Evolutionary conservation across 2,797 vertebrate species (phyloP).

Genomic region (Pipistrellus nathusii): DNA sequence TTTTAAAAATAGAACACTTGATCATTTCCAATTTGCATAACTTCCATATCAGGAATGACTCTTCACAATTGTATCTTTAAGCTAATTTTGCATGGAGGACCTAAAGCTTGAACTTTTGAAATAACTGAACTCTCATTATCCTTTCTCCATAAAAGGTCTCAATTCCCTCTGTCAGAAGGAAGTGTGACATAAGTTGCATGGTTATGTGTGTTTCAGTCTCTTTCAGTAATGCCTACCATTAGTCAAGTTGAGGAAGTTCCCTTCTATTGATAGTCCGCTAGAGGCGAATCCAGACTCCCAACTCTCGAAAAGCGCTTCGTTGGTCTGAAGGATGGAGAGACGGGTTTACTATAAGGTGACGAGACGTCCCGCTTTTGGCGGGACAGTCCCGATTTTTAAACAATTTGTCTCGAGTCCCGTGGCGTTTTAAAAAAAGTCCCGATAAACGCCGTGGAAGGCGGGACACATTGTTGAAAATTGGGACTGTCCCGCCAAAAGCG

Average conservation of each 20-base stretch:
- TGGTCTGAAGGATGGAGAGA: no score
- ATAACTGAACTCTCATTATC: not conserved
- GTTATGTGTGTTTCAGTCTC: not conserved
- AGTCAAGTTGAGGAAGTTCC: not conserved
- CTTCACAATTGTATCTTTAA: slow-evolving; percentile 23
- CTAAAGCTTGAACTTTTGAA: slow-evolving; percentile 21
- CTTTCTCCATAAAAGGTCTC: not conserved
- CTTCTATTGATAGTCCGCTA: not conserved
- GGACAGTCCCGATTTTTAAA: no score
- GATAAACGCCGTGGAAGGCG: no score
- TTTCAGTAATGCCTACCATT: not conserved
- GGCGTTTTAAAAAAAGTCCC: no score
- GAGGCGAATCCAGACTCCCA: no score
- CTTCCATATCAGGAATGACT: slow-evolving; percentile 10
- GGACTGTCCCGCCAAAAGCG: no score
- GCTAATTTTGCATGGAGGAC: not conserved
- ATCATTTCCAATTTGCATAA: not conserved
- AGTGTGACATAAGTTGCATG: not conserved
- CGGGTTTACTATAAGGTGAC: no score
- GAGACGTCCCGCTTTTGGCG: no score
- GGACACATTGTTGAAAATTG: no score
- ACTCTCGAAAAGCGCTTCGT: no score
- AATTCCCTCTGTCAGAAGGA: not conserved
- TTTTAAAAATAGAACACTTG: not conserved
- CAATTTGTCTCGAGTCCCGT: no score